Base-by-base conservation (phyloP, 2,113 vertebrate species). In the Cynocephalus volans region DNA sequence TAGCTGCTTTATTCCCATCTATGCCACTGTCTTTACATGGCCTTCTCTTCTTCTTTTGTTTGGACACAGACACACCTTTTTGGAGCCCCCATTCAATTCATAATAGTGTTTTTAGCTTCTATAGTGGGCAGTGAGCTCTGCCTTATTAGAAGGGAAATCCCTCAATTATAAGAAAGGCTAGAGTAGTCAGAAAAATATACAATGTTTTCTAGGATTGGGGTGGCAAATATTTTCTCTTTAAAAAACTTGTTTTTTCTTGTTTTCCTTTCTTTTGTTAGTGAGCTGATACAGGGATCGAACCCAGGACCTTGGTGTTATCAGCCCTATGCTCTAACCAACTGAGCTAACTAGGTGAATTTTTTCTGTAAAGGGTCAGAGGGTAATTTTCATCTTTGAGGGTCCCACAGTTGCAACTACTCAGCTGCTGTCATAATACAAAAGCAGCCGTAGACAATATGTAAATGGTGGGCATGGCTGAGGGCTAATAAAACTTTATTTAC, bases 401-500 rank as follows among this genome's bases (percentile, higher is more conserved):
- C n/a, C 70, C 1, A 36, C 0, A 3, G 75, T 50, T 14, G 23
- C 24, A 83, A 62, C 79, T 23, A 28, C 19, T 64, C 26, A 76
- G 7, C 8, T 58, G 56, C 62, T 31, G 0, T 18, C 56, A 48
- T 4, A 33, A 33, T 62, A 36, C 0, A 4, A 48, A 60, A 85
- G 36, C 45, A 58, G 84, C 33, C 28, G 36, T 3, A 65, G 77
- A 64, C 26, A 23, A 65, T 50, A 28, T 26, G 17, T 31, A 31
- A 91, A 62, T 33, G 21, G 65, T 18, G 36, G 69, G 60, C 72
- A 23, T 33, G 13, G 56, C 31, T 54, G 41, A 36, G 5, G 58
- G 81, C 73, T 21, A 90, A 79, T 90, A 86, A 84, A 93, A 87
- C 79, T 65, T 88, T 75, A 48, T 93, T 91, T 70, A 80, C n/a